These are phyloP conservation scores for Nesometra sesokonis DNA, from an alignment of 35 echinoderm and acorn worm genomes.

Conservation along the genomic window DNA sequence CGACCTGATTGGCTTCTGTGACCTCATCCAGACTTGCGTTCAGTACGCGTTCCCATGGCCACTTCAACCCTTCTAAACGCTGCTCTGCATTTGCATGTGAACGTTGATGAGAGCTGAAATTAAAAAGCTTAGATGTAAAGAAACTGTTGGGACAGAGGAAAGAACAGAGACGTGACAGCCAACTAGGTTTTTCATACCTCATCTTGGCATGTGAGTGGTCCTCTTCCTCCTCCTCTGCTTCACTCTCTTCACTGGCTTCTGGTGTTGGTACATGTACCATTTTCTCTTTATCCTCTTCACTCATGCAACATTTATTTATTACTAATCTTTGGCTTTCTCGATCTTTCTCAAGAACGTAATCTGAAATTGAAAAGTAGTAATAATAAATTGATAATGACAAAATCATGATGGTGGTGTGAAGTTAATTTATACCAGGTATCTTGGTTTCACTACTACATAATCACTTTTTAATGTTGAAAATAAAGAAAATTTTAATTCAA, in stretches of 20 bases:
- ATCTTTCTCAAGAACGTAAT: neutral
- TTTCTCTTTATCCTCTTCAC: slow-evolving; percentile 55
- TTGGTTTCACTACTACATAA: too few relatives aligned
- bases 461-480: too few relatives aligned
- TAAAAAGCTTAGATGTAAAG: neutral
- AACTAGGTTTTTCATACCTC: too few relatives aligned
- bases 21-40: slow-evolving; percentile 80
- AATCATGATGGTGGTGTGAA: too few relatives aligned
- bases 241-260: slow-evolving; percentile 41
- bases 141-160: too few relatives aligned
- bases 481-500: too few relatives aligned
- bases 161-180: too few relatives aligned
- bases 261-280: slow-evolving; percentile 36
- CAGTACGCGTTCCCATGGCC: slow-evolving; percentile 87
- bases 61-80: slow-evolving; percentile 69
- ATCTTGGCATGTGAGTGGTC: neutral
- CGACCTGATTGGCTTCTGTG: slow-evolving; percentile 68
- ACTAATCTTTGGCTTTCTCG: slow-evolving; percentile 18
- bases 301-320: slow-evolving; percentile 59
- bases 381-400: too few relatives aligned
- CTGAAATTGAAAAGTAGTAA: neutral
- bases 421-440: too few relatives aligned
- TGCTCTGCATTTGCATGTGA: slow-evolving; percentile 75
- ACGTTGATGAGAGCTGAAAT: slow-evolving; percentile 62
- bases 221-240: slow-evolving; percentile 13